Evolutionary conservation across 2,888 invertebrate species (phyloP).

Genomic region (Ormyrus thymus): DNA sequence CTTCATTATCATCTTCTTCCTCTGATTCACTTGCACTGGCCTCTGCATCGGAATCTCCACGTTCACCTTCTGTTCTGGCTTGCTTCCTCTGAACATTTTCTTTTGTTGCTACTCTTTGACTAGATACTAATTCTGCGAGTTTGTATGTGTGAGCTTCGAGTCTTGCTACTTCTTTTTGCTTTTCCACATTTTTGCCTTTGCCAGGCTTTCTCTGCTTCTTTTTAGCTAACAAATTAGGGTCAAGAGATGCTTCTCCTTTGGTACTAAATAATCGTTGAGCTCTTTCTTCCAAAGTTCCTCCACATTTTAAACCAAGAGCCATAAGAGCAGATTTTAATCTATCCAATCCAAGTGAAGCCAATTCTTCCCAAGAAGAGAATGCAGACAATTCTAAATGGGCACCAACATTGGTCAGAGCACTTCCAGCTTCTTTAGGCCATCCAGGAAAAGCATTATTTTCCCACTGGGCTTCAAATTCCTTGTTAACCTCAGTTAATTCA

Average conservation of each 20-base stretch:
- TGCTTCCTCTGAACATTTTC: slow-evolving; percentile 99
- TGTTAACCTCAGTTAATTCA: slow-evolving; percentile 86
- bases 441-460: slow-evolving; percentile 92
- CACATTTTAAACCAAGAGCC: slow-evolving; percentile 98
- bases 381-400: slow-evolving; percentile 99
- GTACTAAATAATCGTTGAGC: slow-evolving; percentile 97
- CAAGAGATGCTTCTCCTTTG: slow-evolving; percentile 94
- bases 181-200: slow-evolving; percentile 79
- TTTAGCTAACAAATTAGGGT: slow-evolving; percentile 93
- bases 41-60: slow-evolving; percentile 93
- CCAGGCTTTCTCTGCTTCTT: slow-evolving; percentile 85
- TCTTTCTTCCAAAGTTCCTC: slow-evolving; percentile 97
- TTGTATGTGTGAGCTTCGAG: slow-evolving; percentile 94
- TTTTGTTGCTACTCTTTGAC: slow-evolving; percentile 92
- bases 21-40: slow-evolving; percentile 88
- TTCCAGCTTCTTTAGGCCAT: slow-evolving; percentile 97
- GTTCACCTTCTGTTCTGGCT: slow-evolving; percentile 94
- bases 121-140: slow-evolving; percentile 88
- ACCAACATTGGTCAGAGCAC: slow-evolving; percentile 94
- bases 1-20: slow-evolving; percentile 93
- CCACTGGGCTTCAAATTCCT: slow-evolving; percentile 92
- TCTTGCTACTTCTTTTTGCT: slow-evolving; percentile 90
- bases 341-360: slow-evolving; percentile 97
- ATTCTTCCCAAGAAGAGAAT: slow-evolving; percentile 97
- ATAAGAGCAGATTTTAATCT: slow-evolving; percentile 97